These are phyloP conservation scores for Cebus imitator DNA, from an alignment of 2,113 vertebrate genomes.

Conservation along the genomic window DNA sequence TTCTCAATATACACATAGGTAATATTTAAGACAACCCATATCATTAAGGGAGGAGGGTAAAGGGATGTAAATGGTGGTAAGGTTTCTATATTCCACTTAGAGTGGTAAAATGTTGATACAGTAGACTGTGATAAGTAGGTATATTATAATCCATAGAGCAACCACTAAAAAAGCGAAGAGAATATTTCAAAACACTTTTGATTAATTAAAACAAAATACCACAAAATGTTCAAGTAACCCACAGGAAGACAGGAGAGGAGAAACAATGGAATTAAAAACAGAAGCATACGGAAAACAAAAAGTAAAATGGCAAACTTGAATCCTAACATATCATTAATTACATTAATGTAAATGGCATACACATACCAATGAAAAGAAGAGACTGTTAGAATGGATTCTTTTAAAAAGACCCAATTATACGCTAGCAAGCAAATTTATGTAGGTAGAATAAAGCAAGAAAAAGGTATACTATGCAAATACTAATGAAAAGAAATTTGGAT, in stretches of 20 bases:
- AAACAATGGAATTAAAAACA: not conserved
- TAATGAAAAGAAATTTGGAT: not conserved
- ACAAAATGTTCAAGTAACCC: not conserved
- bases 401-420: not conserved
- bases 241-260: not conserved
- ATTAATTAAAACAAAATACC: not conserved
- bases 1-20: not conserved
- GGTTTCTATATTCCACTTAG: not conserved
- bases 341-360: not conserved
- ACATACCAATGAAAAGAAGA: not conserved
- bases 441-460: not conserved
- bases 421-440: not conserved
- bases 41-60: not conserved
- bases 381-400: not conserved
- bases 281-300: not conserved
- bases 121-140: not conserved
- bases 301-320: not conserved
- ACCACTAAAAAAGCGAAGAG: not conserved
- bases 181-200: not conserved
- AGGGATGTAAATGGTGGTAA: not conserved
- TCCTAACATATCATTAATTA: not conserved
- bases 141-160: not conserved
- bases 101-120: not conserved
- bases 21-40: not conserved
- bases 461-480: not conserved